phyloP scores from a whole-genome alignment of 2,797 vertebrate genomes.

The Prunella strophiata region DNA sequence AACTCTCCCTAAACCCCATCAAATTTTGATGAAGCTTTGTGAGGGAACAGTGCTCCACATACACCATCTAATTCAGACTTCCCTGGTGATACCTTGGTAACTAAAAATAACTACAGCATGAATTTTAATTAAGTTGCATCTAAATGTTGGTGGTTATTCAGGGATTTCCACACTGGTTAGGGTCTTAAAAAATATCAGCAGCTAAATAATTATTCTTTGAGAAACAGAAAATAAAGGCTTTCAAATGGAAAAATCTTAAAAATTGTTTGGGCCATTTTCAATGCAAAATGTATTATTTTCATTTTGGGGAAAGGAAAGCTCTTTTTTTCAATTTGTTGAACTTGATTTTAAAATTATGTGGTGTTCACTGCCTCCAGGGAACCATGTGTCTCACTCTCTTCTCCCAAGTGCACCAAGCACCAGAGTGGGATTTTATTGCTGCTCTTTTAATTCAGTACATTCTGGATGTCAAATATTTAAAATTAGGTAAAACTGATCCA shows the following conservation, averaged over 20 bases:
- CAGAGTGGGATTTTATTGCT: background rate
- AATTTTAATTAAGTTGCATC: slow-evolving; percentile 3
- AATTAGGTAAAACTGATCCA: background rate
- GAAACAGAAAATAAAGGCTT: background rate
- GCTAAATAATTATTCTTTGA: background rate
- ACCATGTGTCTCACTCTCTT: background rate
- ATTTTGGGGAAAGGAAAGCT: background rate
- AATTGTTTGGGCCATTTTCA: background rate
- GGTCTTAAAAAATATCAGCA: background rate
- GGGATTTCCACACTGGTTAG: background rate
- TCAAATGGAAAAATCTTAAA: background rate
- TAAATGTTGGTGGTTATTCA: background rate
- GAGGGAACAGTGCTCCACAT: background rate
- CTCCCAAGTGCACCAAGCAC: background rate
- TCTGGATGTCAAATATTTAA: background rate
- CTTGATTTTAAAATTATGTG: background rate
- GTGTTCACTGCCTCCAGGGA: background rate
- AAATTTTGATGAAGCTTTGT: background rate
- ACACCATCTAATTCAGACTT: background rate
- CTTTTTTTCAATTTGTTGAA: background rate
- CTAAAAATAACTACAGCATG: background rate
- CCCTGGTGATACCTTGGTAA: background rate
- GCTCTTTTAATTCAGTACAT: background rate
- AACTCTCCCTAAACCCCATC: background rate
- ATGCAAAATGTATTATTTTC: background rate